A percentile compares a stretch with the other conserved stretches of the same genome.
phyloP scores from a whole-genome alignment of 2,797 vertebrate genomes.

The Anas acuta region DNA sequence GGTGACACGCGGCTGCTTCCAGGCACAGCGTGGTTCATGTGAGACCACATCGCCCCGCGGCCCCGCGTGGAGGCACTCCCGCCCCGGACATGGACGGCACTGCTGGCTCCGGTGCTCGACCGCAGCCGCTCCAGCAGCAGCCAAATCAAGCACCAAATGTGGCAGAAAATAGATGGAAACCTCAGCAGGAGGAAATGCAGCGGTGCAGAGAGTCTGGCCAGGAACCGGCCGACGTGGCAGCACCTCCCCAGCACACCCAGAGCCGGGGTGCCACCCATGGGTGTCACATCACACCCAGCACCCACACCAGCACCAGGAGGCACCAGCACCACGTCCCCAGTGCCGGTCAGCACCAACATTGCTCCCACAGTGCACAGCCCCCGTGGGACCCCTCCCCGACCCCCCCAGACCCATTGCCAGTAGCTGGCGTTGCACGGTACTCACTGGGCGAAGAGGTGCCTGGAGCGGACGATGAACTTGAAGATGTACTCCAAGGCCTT shows the following conservation, averaged over 20 bases:
- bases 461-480: constrained; percentile 70
- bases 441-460: constrained; percentile 55
- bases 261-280: fast-evolving
- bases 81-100: fast-evolving
- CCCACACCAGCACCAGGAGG: neutral
- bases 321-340: neutral
- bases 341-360: fast-evolving
- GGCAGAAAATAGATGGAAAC: neutral
- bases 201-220: neutral
- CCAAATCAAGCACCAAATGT: fast-evolving
- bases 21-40: fast-evolving
- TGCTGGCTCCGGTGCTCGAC: fast-evolving
- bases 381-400: neutral
- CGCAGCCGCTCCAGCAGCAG: neutral
- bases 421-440: fast-evolving
- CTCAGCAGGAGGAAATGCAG: neutral
- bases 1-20: fast-evolving
- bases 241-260: fast-evolving
- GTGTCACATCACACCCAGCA: neutral
- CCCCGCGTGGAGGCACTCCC: neutral
- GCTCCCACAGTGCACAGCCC: fast-evolving
- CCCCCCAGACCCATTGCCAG: neutral
- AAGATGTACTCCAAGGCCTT: constrained; percentile 70
- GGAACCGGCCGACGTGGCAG: fast-evolving
- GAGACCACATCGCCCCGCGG: fast-evolving